phyloP scores from a whole-genome alignment of 2,888 invertebrate species.

The Metalampra italica region DNA sequence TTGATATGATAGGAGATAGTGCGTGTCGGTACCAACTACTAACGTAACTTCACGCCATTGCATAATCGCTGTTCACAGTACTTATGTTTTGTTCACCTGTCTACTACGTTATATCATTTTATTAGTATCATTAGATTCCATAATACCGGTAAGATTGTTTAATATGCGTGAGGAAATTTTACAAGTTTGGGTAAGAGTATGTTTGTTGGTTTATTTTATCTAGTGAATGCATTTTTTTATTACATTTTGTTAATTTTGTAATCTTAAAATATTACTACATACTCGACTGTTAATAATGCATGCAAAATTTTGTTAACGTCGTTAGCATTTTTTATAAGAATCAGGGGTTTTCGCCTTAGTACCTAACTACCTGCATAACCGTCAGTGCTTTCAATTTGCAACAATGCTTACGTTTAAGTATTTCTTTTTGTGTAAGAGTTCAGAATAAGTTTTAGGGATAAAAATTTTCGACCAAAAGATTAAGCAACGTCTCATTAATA shows the following conservation, averaged over 20 bases:
- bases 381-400: no score
- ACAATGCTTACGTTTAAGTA: no score
- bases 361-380: no score
- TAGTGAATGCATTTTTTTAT: not conserved
- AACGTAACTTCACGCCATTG: conserved; percentile 50
- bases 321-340: no score
- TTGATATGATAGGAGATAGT: conserved; percentile 65
- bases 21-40: conserved; percentile 51
- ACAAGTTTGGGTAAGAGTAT: not conserved
- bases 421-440: not conserved
- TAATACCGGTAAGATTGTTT: conserved; percentile 6
- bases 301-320: no score
- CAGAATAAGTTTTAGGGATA: not conserved
- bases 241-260: no score
- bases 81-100: conserved; percentile 32
- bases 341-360: no score
- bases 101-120: conserved; percentile 42
- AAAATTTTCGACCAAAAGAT: conserved; percentile 16
- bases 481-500: conserved; percentile 44
- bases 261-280: no score
- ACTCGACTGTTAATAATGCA: no score
- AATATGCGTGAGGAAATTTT: conserved; percentile 1
- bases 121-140: conserved; percentile 44
- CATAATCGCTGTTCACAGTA: conserved; percentile 42
- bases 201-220: conserved; percentile 5